phyloP scores from a whole-genome alignment of 1,140 invertebrate species.

The Drosophila prosaltans region DNA sequence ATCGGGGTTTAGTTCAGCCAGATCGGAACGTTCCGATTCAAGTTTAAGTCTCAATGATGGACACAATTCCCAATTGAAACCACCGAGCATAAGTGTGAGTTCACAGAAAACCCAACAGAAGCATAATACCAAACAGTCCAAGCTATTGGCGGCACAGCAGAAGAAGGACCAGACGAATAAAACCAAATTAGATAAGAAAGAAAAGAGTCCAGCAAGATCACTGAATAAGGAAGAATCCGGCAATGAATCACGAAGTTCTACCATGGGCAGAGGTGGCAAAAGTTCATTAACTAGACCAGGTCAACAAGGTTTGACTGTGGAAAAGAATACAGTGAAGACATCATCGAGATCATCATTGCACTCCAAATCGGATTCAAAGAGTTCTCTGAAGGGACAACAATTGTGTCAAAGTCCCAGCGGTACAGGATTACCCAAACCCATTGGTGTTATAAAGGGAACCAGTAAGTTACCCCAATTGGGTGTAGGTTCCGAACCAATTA shows the following conservation, averaged over 20 bases:
- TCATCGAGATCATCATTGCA: slow-evolving; percentile 76
- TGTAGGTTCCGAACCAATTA: slow-evolving; percentile 48
- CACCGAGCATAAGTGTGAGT: slow-evolving; percentile 65
- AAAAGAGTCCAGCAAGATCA: slow-evolving; percentile 79
- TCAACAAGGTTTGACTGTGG: slow-evolving; percentile 20
- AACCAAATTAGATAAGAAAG: slow-evolving; percentile 74
- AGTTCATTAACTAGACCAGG: slow-evolving; percentile 49
- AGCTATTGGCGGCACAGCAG: slow-evolving; percentile 68
- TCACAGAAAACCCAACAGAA: slow-evolving; percentile 56
- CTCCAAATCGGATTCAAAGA: slow-evolving; percentile 76
- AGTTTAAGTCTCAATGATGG: slow-evolving; percentile 86
- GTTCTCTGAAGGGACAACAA: slow-evolving; percentile 69
- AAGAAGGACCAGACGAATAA: slow-evolving; percentile 72
- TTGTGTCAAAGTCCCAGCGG: slow-evolving; percentile 66
- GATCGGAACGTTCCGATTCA: slow-evolving; percentile 92
- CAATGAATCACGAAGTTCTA: slow-evolving; percentile 68
- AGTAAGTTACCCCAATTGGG: slow-evolving; percentile 85
- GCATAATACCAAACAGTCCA: slow-evolving; percentile 75
- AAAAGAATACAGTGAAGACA: slow-evolving; percentile 70
- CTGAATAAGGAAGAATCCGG: slow-evolving; percentile 71
- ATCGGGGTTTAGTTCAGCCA: slow-evolving; percentile 94
- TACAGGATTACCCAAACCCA: slow-evolving; percentile 94
- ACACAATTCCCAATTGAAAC: slow-evolving; percentile 76
- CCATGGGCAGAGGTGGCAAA: slow-evolving; percentile 65
- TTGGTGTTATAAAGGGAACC: slow-evolving; percentile 94